These are phyloP conservation scores for Embidobia sp. DNA, from an alignment of 2,888 invertebrate species.

Conservation along the genomic window DNA sequence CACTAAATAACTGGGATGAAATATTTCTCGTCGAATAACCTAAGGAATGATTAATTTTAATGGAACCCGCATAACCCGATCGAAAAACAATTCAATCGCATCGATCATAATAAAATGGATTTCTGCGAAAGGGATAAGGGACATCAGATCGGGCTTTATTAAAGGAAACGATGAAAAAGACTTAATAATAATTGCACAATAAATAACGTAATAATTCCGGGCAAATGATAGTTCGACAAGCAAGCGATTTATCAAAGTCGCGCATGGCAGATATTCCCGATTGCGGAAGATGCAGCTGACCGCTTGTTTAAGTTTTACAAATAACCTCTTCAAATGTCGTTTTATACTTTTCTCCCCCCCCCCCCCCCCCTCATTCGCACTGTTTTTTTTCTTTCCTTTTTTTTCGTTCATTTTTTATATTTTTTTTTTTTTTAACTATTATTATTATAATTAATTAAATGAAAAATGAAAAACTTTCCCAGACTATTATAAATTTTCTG, in stretches of 20 bases:
- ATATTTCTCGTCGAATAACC: too few relatives aligned
- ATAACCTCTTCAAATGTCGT: constrained; percentile 40
- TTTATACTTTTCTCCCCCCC: constrained; percentile 7
- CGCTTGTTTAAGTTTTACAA: constrained; percentile 59
- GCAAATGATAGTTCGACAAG: constrained; percentile 56
- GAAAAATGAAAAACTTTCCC: too few relatives aligned
- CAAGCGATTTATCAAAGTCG: constrained; percentile 58
- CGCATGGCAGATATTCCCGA: constrained; percentile 49
- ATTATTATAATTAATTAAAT: too few relatives aligned
- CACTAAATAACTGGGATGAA: too few relatives aligned
- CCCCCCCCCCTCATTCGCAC: background rate
- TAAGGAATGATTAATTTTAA: too few relatives aligned
- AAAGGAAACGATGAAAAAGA: constrained; percentile 49
- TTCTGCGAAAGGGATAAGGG: constrained; percentile 33
- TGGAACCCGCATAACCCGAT: constrained; percentile 3
- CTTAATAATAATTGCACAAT: constrained; percentile 54
- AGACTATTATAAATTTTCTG: too few relatives aligned
- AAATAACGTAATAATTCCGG: constrained; percentile 54
- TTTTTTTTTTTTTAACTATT: too few relatives aligned
- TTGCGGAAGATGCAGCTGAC: constrained; percentile 39
- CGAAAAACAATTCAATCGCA: constrained; percentile 43
- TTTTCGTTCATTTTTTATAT: background rate
- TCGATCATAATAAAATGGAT: constrained; percentile 49
- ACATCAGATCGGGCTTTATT: constrained; percentile 45
- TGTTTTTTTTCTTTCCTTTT: constrained; percentile 23